phyloP scores from a whole-genome alignment of 2,113 vertebrate species.

The Laticauda colubrina region DNA sequence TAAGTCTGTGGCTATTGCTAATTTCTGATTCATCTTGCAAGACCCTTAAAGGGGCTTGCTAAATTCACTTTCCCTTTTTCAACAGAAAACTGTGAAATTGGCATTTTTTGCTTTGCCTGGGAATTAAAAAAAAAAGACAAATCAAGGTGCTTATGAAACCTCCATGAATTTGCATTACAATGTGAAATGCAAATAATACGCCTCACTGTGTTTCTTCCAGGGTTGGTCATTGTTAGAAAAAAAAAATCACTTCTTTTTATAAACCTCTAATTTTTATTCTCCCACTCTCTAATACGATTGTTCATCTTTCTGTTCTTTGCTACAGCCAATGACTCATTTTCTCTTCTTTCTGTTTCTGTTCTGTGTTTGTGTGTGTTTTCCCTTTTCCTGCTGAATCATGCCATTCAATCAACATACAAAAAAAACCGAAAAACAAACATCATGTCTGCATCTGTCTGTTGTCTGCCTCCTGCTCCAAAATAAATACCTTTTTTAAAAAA shows the following conservation, averaged over 20 bases:
- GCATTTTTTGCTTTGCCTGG: conserved; percentile 70
- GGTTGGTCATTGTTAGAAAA: conserved; percentile 46
- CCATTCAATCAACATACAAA: conserved; percentile 80
- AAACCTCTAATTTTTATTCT: conserved; percentile 17
- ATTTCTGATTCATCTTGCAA: background rate
- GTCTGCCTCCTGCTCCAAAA: conserved; percentile 69
- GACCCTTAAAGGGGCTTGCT: background rate
- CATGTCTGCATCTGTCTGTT: conserved; percentile 80
- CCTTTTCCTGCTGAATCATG: conserved; percentile 78
- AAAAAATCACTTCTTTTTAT: conserved; percentile 20
- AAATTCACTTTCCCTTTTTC: background rate
- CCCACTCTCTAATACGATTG: conserved; percentile 42
- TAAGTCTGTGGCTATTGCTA: background rate
- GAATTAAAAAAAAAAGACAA: conserved; percentile 53
- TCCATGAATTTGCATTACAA: conserved; percentile 72
- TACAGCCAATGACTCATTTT: conserved; percentile 77
- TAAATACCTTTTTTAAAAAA: conserved; percentile 13
- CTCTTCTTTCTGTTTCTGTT: conserved; percentile 73
- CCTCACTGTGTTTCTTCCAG: conserved; percentile 56
- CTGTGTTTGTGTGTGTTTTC: conserved; percentile 66
- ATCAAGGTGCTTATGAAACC: conserved; percentile 63
- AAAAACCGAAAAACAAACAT: conserved; percentile 41
- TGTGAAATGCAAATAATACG: conserved; percentile 70
- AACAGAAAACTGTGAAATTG: conserved; percentile 49
- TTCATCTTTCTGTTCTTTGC: conserved; percentile 69